phyloP scores from a whole-genome alignment of 2,888 invertebrate genomes.

The Serripes groenlandicus region DNA sequence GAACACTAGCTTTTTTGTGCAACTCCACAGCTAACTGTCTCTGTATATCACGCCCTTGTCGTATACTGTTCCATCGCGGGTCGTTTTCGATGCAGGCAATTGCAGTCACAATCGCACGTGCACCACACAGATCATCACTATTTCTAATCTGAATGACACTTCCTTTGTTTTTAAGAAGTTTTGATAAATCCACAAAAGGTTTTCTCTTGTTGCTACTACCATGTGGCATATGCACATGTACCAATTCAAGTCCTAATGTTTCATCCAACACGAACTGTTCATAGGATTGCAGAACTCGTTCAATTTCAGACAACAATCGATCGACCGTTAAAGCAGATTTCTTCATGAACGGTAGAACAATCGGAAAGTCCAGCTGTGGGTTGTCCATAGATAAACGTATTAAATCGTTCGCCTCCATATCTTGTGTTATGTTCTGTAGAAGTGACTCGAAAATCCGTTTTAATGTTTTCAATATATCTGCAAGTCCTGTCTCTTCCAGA shows the following conservation, averaged over 20 bases:
- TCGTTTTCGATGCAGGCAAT: constrained; percentile 48
- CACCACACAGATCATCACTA: constrained; percentile 55
- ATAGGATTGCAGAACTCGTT: constrained; percentile 54
- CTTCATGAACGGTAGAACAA: constrained; percentile 46
- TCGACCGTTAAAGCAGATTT: constrained; percentile 42
- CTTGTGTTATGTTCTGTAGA: constrained; percentile 8
- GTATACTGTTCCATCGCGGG: constrained; percentile 53
- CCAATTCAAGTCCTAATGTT: constrained; percentile 47
- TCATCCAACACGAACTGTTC: too few species aligned
- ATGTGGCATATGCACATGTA: constrained; percentile 17
- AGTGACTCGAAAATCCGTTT: constrained; percentile 40
- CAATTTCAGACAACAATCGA: constrained; percentile 48
- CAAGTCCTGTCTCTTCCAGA: constrained; percentile 22
- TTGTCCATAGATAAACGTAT: constrained; percentile 59
- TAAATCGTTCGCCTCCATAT: constrained; percentile 43
- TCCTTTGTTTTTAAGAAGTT: constrained; percentile 50
- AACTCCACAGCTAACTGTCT: constrained; percentile 36
- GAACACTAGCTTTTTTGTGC: constrained; percentile 42
- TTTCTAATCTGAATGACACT: too few species aligned
- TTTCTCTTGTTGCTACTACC: constrained; percentile 25
- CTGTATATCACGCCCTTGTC: constrained; percentile 50
- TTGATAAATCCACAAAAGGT: constrained; percentile 30
- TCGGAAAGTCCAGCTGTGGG: constrained; percentile 51
- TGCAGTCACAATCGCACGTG: constrained; percentile 62
- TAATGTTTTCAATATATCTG: constrained; percentile 40